phyloP scores from a whole-genome alignment of 2,797 vertebrate genomes.

The Alauda arvensis region DNA sequence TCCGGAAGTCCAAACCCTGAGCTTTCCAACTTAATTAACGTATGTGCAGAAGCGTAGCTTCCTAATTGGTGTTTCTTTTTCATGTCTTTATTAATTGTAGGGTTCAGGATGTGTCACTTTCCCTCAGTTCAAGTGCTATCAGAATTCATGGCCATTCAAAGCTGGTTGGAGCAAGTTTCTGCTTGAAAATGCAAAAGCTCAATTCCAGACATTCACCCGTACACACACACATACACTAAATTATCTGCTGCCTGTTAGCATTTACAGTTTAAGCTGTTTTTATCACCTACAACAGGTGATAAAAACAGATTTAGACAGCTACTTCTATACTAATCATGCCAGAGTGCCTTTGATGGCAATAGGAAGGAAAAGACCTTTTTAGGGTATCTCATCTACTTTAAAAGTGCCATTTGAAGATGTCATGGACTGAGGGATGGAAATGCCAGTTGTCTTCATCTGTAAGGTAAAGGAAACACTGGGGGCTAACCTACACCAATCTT shows the following conservation, averaged over 20 bases:
- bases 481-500: neutral
- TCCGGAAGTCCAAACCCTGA: neutral
- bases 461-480: neutral
- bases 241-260: neutral
- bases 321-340: neutral
- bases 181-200: neutral
- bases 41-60: neutral
- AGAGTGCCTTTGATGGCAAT: neutral
- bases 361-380: neutral
- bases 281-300: neutral
- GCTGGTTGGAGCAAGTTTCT: neutral
- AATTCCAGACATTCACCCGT: neutral
- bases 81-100: neutral
- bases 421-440: neutral
- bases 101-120: neutral
- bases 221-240: neutral
- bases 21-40: neutral
- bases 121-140: neutral
- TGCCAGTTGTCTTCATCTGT: neutral
- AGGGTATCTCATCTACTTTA: neutral
- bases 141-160: neutral
- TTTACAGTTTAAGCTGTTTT: neutral
- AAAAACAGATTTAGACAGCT: neutral
- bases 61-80: neutral
- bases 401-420: neutral